These are phyloP conservation scores for Hypomesus transpacificus DNA, from an alignment of 2,113 vertebrate species.

Conservation along the genomic window DNA sequence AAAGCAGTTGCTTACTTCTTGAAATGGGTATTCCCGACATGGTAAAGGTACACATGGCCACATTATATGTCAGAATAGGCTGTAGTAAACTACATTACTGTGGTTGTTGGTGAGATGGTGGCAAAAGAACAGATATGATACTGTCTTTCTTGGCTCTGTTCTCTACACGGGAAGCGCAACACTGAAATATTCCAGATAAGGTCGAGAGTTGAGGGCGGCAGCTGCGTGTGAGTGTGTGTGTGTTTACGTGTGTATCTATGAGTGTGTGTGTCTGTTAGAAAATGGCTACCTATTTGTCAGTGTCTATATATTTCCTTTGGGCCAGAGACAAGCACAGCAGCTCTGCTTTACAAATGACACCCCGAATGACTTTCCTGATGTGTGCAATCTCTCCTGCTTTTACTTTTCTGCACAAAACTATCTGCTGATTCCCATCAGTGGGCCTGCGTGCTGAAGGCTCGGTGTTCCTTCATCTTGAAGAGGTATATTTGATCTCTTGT, in stretches of 20 bases:
- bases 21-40: no score
- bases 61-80: no score
- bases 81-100: no score
- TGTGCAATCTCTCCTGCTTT: slow-evolving; percentile 39
- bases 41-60: no score
- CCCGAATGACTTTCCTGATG: slow-evolving; percentile 44
- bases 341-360: slow-evolving; percentile 51
- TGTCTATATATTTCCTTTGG: slow-evolving; percentile 32
- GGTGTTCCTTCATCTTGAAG: background rate
- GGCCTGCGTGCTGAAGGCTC: background rate
- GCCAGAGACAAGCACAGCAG: slow-evolving; percentile 27
- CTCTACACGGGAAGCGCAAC: slow-evolving; percentile 1
- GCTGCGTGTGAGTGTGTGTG: background rate
- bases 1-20: no score
- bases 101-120: slow-evolving; percentile 9
- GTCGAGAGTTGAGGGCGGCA: slow-evolving; percentile 1
- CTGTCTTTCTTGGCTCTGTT: slow-evolving; percentile 33
- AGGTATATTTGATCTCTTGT: no score
- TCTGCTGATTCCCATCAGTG: slow-evolving; percentile 17
- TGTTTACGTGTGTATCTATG: background rate
- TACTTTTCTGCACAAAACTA: slow-evolving; percentile 23
- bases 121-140: slow-evolving; percentile 21
- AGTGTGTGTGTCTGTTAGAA: background rate
- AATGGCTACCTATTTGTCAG: slow-evolving; percentile 52
- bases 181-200: slow-evolving; percentile 42